These are phyloP conservation scores for Huso huso DNA, from an alignment of 2,797 vertebrate genomes.

Conservation along the genomic window DNA sequence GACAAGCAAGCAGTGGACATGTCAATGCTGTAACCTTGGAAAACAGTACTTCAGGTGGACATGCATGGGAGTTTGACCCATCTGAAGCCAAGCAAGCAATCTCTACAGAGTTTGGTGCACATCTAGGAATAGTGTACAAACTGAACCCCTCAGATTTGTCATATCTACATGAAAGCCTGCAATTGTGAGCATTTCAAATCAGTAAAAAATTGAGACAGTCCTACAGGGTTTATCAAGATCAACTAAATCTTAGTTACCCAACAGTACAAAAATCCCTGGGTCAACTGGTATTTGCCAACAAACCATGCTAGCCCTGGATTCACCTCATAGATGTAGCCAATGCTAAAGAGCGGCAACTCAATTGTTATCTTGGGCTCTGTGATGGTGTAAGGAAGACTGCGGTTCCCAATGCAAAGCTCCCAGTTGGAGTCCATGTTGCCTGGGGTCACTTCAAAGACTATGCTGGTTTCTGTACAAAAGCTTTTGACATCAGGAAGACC, in stretches of 20 bases:
- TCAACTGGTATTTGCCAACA: neutral
- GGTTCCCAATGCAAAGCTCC: constrained; percentile 45
- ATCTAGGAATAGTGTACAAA: too few relatives aligned
- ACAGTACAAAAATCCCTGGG: too few relatives aligned
- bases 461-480: constrained; percentile 30
- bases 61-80: too few relatives aligned
- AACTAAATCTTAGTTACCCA: too few relatives aligned
- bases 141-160: too few relatives aligned
- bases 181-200: too few relatives aligned
- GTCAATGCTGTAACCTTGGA: neutral
- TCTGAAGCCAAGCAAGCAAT: too few relatives aligned
- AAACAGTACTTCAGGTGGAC: too few relatives aligned
- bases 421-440: constrained; percentile 46
- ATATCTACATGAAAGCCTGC: too few relatives aligned
- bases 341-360: constrained; percentile 54
- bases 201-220: too few relatives aligned
- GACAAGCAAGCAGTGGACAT: neutral
- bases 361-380: constrained; percentile 47
- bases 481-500: constrained; percentile 34
- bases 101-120: too few relatives aligned
- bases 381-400: constrained; percentile 43
- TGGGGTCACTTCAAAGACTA: constrained; percentile 38
- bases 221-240: too few relatives aligned
- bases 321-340: constrained; percentile 58
- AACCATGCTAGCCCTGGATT: neutral